Evolutionary conservation across 2,888 invertebrate species (phyloP), one percentile per base, ranked within the genome.

Genomic region (Tribolium freemani): DNA sequence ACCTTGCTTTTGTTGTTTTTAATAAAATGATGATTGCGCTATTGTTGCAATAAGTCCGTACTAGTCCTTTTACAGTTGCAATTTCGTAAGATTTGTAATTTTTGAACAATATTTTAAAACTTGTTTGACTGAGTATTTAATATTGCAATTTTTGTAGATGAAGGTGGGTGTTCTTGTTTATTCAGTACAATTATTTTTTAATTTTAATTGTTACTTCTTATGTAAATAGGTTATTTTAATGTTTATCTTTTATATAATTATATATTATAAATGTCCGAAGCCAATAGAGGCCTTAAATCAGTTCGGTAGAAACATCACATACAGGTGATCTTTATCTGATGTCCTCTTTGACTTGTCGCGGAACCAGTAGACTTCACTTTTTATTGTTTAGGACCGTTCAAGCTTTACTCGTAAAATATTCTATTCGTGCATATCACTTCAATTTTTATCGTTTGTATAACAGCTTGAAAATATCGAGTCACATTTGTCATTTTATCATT

Each of bases 241-340:
- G 76, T 80, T 78, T 78, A 74, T 77, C 77, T 79, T 79, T 67
- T 73, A 69, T 73, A 73, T 61, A 45, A 77, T 53, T 26, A 26
- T 26, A 26, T 77, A 79, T 73, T 78, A 74, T 82, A 76, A 81
- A 80, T 81, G 82, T 82, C 83, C 82, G 82, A 82, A 83, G 84
- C 84, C 84, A 84, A 80, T 83, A 84, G 84, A 83, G 84, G 84
- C 84, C 84, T 84, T 84, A 84, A 80, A 80, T 81, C 75, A 74
- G 80, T 79, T 78, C 79, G 79, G 81, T 82, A 81, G 80, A 70
- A 60, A 82, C 82, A 82, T 82, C 83, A 83, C 82, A 76, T 69
- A 60, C 66, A 66, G 66, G 54, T 66, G 66, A 54, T 66, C 53
- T 66, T 63, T 66, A 66, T n/a, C 67, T 67, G 56, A 67, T 67